Percentiles rank a stretch among this genome's conserved stretches.
Conservation (phyloP, 2,888 invertebrate species). For the Antheraea yamamai region DNA sequence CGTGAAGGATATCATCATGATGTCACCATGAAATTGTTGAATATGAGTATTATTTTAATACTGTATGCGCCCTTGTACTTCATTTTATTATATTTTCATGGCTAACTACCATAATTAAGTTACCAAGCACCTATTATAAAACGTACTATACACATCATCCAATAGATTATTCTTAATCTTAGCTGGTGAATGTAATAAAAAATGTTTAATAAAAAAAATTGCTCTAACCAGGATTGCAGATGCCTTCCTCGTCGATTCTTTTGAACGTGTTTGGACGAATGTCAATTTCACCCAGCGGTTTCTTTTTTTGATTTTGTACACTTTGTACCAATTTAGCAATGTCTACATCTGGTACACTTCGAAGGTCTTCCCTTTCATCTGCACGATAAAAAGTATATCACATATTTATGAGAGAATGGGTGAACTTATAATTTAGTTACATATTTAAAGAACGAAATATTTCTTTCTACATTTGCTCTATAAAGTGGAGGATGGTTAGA, state of each 20-base stretch:
- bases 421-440: too few relatives aligned
- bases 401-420: neutral
- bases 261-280: slow-evolving; percentile 71
- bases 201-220: slow-evolving; percentile 21
- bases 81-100: neutral
- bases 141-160: neutral
- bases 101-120: neutral
- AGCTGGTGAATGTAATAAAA: neutral
- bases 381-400: slow-evolving; percentile 27
- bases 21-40: neutral
- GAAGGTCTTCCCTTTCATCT: slow-evolving; percentile 77
- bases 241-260: slow-evolving; percentile 74
- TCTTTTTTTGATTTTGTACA: slow-evolving; percentile 63
- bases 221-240: slow-evolving; percentile 69
- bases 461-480: too few relatives aligned
- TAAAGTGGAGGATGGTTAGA: too few relatives aligned
- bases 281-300: slow-evolving; percentile 66
- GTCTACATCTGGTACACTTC: slow-evolving; percentile 73
- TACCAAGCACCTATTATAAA: neutral
- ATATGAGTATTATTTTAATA: neutral
- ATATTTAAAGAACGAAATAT: too few relatives aligned
- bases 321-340: slow-evolving; percentile 72
- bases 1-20: neutral
- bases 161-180: neutral
- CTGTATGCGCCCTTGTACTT: neutral